phyloP scores from a whole-genome alignment of 2,113 vertebrate species.

The Apteryx mantelli region DNA sequence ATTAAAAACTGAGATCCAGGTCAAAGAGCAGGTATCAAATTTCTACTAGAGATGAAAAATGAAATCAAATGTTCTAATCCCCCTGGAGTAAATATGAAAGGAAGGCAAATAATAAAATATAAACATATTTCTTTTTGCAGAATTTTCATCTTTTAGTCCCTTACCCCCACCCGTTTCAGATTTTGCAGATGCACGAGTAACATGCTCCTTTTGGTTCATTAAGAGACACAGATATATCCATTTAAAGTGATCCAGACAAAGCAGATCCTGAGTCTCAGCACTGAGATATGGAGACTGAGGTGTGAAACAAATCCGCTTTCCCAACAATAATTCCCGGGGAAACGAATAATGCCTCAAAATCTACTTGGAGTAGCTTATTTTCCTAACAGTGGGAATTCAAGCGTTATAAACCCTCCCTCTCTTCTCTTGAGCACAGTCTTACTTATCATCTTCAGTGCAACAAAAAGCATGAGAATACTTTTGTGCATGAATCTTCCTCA shows the following conservation, averaged over 20 bases:
- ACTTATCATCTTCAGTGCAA: not conserved
- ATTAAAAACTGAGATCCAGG: not conserved
- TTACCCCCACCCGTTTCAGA: not conserved
- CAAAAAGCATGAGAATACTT: not conserved
- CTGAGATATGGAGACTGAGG: not conserved
- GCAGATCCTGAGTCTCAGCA: not conserved
- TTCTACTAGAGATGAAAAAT: not conserved
- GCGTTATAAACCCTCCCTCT: not conserved
- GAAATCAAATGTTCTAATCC: not conserved
- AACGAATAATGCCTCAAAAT: not conserved
- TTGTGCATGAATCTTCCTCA: not conserved
- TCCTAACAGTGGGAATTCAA: not conserved
- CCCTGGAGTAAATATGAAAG: not conserved
- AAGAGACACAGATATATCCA: no score
- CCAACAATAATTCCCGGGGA: not conserved
- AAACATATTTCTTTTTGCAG: not conserved
- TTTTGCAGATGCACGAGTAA: not conserved
- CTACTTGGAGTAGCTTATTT: not conserved
- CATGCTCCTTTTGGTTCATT: not conserved
- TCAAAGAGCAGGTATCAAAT: not conserved
- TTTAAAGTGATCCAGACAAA: not conserved
- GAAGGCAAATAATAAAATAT: not conserved
- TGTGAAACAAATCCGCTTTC: not conserved
- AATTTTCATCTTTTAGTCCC: not conserved
- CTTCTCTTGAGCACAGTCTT: not conserved